Base-by-base conservation (phyloP, 2,888 invertebrate species). In the Sarcophaga rosellei region DNA sequence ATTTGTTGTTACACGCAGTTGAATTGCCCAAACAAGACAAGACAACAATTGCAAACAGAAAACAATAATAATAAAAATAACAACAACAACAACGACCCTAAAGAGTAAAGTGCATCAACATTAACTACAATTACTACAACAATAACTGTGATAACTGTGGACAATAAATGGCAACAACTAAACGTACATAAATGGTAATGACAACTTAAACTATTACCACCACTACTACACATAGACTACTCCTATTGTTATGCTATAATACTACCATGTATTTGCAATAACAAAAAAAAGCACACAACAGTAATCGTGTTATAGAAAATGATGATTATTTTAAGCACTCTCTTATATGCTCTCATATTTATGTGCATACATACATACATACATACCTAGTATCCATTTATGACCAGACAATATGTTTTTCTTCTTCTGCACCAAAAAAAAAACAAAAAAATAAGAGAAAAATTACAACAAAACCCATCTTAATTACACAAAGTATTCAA, bases 121-220 rank as follows among this genome's bases (percentile, higher is more conserved):
- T 53, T 53, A 53, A 53, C 47, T 47, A 47, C 47, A 47, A 15
- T 15, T 15, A 47, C 47, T 47, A 47, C 47, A 47, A 47, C 11
- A 47, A 47, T 47, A 47, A 15, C 53, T 53, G 10, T 15, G 53
- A 53, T 53, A 53, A 53, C 35, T 35, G 35, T 35, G 35, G 8
- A 61, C 61, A 61, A 61, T 61, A 61, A 61, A n/a, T 10, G n/a
- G 15, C 17, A 17, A 12, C 53, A 35, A 44, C 69, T 72, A 81
- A 75, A 21, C 72, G 21, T 72, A 82, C 47, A 47, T 2, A 53
- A 78, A 83, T 78, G 78, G 69, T 69, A 69, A 79, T 74, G 69
- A 79, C 78, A 84, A 84, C 78, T 74, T 53, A 53, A 53, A 53
- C 53, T 17, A 53, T 17, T 15, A 35, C 35, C 35, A 35, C 35